A percentile compares a stretch with the other conserved stretches of the same genome.
Conservation (phyloP, 1,140 invertebrate genomes). For the Drosophila pachea region DNA sequence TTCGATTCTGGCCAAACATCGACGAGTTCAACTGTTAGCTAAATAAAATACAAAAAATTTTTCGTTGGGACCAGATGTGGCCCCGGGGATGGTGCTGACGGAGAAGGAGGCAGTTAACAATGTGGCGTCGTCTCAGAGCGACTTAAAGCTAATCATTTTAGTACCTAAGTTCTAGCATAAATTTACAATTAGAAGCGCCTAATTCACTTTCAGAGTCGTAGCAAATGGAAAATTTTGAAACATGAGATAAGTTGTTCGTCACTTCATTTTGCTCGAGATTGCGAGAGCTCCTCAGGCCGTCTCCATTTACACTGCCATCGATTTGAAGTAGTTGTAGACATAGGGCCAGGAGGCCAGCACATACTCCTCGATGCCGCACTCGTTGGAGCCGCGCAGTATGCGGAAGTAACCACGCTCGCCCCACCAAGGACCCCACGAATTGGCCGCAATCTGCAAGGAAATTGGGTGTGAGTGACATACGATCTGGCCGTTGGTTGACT, state of each 20-base stretch:
- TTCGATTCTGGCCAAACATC: not conserved
- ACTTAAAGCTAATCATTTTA: slow-evolving; percentile 71
- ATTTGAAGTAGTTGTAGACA: slow-evolving; percentile 79
- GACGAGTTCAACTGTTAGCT: slow-evolving; percentile 41
- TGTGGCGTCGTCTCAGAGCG: slow-evolving; percentile 43
- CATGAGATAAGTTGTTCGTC: slow-evolving; percentile 71
- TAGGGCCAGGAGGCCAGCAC: slow-evolving; percentile 88
- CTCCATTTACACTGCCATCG: slow-evolving; percentile 39
- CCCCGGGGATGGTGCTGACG: slow-evolving; percentile 16
- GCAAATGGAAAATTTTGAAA: slow-evolving; percentile 70
- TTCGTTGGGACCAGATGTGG: slow-evolving; percentile 28
- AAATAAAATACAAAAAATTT: slow-evolving; percentile 8
- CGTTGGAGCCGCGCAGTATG: slow-evolving; percentile 88
- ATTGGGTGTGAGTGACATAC: not conserved
- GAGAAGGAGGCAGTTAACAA: slow-evolving; percentile 43
- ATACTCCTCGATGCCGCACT: slow-evolving; percentile 92
- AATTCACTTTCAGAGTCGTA: slow-evolving; percentile 68
- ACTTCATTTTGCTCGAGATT: slow-evolving; percentile 55
- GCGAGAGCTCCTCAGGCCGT: slow-evolving; percentile 26
- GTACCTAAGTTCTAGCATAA: slow-evolving; percentile 66
- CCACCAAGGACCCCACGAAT: slow-evolving; percentile 94
- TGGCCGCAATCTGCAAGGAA: slow-evolving; percentile 87
- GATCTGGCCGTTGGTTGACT: not conserved
- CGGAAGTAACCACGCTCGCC: slow-evolving; percentile 93
- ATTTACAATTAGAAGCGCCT: slow-evolving; percentile 72